phyloP scores from a whole-genome alignment of 2,113 vertebrate genomes.

The Macquaria australasica region DNA sequence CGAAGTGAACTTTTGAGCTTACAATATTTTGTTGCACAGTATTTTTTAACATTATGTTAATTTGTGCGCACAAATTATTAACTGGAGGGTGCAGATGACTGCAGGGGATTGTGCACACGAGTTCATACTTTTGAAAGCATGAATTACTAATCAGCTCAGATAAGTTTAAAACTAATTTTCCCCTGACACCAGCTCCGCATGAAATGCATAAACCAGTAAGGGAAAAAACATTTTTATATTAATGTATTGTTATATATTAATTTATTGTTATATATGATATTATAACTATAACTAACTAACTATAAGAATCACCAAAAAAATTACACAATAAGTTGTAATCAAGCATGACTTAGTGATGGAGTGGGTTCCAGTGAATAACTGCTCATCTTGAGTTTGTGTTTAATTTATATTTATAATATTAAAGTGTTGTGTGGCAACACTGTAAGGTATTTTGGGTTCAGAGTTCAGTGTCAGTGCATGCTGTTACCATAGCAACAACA shows the following conservation, averaged over 20 bases:
- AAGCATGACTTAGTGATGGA: background rate
- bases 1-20: background rate
- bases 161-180: background rate
- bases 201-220: background rate
- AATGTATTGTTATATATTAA: background rate
- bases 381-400: conserved; percentile 5
- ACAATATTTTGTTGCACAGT: background rate
- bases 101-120: background rate
- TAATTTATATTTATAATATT: background rate
- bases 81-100: background rate
- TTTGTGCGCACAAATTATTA: background rate
- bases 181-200: background rate
- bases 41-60: background rate
- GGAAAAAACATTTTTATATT: background rate
- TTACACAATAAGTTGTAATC: background rate
- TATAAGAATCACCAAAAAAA: background rate
- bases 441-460: background rate
- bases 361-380: background rate
- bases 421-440: background rate
- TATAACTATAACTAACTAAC: no score
- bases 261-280: no score
- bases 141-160: background rate
- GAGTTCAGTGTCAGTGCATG: conserved; percentile 8
- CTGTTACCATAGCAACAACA: conserved; percentile 28
- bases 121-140: background rate